Percentiles rank a stretch among this genome's conserved stretches.
These are phyloP conservation scores for Ginglymostoma cirratum DNA, from an alignment of 2,113 vertebrate genomes.

Conservation along the genomic window DNA sequence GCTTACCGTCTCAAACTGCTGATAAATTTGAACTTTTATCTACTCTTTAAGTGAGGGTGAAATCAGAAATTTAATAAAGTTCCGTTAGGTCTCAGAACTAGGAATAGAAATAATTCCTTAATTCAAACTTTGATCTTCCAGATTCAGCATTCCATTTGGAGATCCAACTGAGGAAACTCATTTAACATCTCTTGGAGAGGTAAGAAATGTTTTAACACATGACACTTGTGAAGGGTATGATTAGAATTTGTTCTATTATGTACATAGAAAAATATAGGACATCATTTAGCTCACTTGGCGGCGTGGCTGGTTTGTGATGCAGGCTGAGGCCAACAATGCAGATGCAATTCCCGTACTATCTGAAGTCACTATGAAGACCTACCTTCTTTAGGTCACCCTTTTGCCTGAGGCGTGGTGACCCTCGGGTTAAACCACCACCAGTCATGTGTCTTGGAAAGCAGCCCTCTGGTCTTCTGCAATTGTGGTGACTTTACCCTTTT, in stretches of 20 bases:
- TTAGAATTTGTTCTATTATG: not conserved
- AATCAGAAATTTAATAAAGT: not conserved
- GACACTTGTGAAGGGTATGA: not conserved
- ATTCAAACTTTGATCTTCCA: constrained; percentile 9
- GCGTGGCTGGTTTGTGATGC: too few relatives aligned
- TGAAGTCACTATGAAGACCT: too few relatives aligned
- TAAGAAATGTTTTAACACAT: not conserved
- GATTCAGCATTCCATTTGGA: not conserved
- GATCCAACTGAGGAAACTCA: not conserved
- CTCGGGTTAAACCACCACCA: too few relatives aligned
- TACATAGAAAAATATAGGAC: too few relatives aligned
- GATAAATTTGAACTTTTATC: not conserved
- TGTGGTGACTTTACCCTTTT: too few relatives aligned
- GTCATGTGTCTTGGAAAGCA: too few relatives aligned
- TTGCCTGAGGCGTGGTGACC: too few relatives aligned
- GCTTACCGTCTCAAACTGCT: not conserved
- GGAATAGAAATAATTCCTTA: not conserved
- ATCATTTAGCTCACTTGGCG: too few relatives aligned
- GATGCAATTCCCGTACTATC: too few relatives aligned
- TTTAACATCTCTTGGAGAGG: not conserved
- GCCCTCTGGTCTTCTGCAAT: too few relatives aligned
- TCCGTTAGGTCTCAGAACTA: not conserved
- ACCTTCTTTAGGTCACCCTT: too few relatives aligned
- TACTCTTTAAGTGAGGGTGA: not conserved
- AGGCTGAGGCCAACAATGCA: too few relatives aligned